Conservation (phyloP, 2,113 vertebrate species). For the Sylvilagus bachmani region DNA sequence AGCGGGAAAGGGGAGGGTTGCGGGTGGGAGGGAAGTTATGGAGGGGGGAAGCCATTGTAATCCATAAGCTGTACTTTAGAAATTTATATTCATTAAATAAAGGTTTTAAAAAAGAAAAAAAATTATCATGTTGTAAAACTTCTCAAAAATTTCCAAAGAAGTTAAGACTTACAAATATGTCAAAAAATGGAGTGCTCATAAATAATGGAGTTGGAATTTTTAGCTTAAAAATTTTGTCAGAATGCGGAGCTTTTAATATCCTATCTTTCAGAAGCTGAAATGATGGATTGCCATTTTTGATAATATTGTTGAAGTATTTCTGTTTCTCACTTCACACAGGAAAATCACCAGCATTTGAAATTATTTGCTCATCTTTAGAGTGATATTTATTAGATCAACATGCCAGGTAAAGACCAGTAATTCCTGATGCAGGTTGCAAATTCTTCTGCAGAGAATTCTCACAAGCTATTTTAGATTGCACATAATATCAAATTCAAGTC, state of each 20-base stretch:
- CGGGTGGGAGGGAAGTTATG: too few species aligned
- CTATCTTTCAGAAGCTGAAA: background rate
- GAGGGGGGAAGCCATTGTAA: too few species aligned
- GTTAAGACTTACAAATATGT: background rate
- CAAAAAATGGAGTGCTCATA: background rate
- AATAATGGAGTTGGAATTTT: background rate
- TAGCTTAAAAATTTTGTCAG: background rate
- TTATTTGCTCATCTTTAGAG: background rate
- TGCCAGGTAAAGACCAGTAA: background rate
- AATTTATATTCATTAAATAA: too few species aligned
- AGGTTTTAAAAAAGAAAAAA: too few species aligned
- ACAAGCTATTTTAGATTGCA: background rate
- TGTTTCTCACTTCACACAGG: background rate
- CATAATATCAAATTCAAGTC: background rate
- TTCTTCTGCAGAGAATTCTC: background rate
- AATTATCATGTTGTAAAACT: background rate
- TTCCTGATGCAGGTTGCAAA: background rate
- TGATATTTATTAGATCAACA: background rate
- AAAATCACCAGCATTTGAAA: background rate
- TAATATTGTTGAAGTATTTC: background rate
- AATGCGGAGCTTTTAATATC: background rate
- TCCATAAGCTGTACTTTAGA: too few species aligned
- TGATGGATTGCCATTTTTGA: background rate
- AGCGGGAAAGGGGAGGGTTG: too few species aligned
- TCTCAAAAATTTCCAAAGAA: background rate